Conservation (phyloP, 2,888 invertebrate genomes). For the Protonemura montana region DNA sequence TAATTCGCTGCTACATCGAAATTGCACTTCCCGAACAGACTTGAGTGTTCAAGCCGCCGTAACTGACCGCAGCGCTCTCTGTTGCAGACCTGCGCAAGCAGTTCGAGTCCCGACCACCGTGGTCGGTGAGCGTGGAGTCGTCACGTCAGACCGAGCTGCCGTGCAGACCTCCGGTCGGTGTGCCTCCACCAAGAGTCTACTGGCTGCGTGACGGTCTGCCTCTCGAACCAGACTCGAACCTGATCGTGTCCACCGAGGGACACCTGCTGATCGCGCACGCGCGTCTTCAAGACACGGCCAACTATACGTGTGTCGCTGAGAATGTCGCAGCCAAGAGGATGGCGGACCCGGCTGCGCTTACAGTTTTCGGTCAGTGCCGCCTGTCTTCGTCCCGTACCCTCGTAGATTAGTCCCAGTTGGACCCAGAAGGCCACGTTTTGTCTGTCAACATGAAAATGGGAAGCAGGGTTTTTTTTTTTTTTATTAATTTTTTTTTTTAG, state of each 20-base stretch:
- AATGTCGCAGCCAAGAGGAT: conserved; percentile 87
- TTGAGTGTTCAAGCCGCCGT: no score
- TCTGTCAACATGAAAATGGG: no score
- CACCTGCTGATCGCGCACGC: conserved; percentile 88
- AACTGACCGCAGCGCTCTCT: conserved; percentile 42
- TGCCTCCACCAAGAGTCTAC: conserved; percentile 85
- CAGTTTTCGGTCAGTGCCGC: conserved; percentile 83
- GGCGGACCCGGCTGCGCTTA: conserved; percentile 85
- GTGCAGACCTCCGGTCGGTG: conserved; percentile 87
- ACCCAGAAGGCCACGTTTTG: no score
- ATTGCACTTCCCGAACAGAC: no score
- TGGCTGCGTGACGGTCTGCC: conserved; percentile 84
- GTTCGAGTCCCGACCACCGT: conserved; percentile 85
- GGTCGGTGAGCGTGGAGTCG: conserved; percentile 80
- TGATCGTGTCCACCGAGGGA: conserved; percentile 84
- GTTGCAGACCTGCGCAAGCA: conserved; percentile 85
- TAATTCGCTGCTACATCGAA: no score
- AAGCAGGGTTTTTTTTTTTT: no score
- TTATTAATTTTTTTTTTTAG: no score
- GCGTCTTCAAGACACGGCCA: conserved; percentile 87
- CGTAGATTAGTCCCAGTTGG: no score
- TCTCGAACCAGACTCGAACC: conserved; percentile 71
- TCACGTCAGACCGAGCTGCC: conserved; percentile 85
- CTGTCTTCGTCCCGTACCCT: no score
- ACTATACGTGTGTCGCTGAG: conserved; percentile 95